Conservation (phyloP, 2,113 vertebrate species). For the Chionodraco myersi region DNA sequence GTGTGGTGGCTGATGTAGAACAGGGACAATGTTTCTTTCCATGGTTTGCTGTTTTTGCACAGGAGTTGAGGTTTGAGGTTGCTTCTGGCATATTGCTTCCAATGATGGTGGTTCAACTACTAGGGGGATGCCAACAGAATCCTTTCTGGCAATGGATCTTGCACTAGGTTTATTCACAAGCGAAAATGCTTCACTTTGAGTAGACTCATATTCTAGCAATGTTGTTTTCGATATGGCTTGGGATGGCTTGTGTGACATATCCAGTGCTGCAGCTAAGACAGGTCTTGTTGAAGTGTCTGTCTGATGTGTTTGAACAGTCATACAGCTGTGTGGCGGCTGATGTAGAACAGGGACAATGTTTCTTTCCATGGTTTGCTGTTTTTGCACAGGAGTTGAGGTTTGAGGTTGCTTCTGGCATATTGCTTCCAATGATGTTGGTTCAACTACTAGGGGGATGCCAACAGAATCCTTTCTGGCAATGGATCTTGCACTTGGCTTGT, state of each 20-base stretch:
- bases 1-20: slow-evolving; percentile 24
- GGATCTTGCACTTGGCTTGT: slow-evolving; percentile 58
- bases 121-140: slow-evolving; percentile 54
- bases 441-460: slow-evolving; percentile 55
- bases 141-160: slow-evolving; percentile 41
- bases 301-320: slow-evolving; percentile 48
- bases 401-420: slow-evolving; percentile 20
- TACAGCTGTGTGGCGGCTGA: slow-evolving; percentile 4
- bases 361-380: slow-evolving; percentile 1
- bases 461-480: slow-evolving; percentile 52
- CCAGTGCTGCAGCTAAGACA: slow-evolving; percentile 77
- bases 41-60: background rate
- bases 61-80: slow-evolving; percentile 14
- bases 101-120: slow-evolving; percentile 53
- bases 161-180: slow-evolving; percentile 69
- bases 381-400: slow-evolving; percentile 4
- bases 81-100: slow-evolving; percentile 24
- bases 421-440: slow-evolving; percentile 35
- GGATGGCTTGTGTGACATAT: slow-evolving; percentile 78
- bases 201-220: background rate
- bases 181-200: slow-evolving; percentile 55
- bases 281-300: slow-evolving; percentile 66
- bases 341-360: slow-evolving; percentile 23
- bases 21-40: slow-evolving; percentile 6
- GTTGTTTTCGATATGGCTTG: slow-evolving; percentile 43